Conservation (phyloP, 2,888 invertebrate species). For the Sinopyrophorus schimmeli region DNA sequence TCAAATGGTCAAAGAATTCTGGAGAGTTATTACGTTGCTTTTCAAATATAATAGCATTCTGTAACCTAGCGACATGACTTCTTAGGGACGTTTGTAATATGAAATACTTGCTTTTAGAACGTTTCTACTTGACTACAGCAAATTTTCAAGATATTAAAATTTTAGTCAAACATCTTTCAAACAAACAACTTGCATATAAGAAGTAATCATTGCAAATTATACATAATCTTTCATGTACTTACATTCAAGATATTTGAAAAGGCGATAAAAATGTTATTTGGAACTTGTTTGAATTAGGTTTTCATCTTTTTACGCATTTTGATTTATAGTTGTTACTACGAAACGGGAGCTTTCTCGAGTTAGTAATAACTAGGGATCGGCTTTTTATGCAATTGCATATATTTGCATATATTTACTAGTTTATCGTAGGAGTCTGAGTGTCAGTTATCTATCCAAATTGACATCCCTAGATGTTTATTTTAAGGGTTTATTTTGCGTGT, state of each 20-base stretch:
- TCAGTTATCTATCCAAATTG: no score
- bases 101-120: constrained; percentile 32
- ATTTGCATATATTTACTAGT: no score
- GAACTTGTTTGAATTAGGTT: no score
- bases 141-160: constrained; percentile 17
- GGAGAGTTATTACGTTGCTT: constrained; percentile 28
- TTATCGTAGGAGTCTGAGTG: no score
- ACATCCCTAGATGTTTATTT: no score
- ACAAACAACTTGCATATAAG: constrained; percentile 1
- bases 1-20: constrained; percentile 33
- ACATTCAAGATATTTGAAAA: not conserved
- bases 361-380: no score
- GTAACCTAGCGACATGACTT: constrained; percentile 32
- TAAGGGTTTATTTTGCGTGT: no score
- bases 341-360: no score
- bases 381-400: no score
- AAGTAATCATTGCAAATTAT: no score
- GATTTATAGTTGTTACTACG: no score
- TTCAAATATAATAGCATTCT: constrained; percentile 21
- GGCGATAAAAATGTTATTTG: not conserved
- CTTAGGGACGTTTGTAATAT: constrained; percentile 30
- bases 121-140: constrained; percentile 18
- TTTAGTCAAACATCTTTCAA: constrained; percentile 12
- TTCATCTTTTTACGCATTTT: no score
- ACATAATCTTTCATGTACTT: not conserved